Evolutionary conservation across 2,888 invertebrate genomes (phyloP).

Genomic region (Ptychoptera albimana): DNA sequence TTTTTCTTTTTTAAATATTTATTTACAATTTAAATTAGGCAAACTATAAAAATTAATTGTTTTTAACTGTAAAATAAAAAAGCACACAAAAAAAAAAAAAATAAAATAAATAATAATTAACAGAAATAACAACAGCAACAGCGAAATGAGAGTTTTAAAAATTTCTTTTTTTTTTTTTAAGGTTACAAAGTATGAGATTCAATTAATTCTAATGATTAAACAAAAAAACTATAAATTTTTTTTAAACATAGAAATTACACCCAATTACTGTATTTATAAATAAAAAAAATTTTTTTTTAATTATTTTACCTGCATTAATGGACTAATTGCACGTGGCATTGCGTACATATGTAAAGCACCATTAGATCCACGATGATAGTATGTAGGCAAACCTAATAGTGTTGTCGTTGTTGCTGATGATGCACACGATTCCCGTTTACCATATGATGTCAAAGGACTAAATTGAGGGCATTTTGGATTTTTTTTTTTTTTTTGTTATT

Average conservation of each 20-base stretch:
- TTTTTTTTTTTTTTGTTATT: not conserved
- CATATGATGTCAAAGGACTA: constrained; percentile 50
- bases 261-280: too few species aligned
- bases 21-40: not conserved
- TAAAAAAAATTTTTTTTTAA: not conserved
- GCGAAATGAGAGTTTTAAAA: too few species aligned
- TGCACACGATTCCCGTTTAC: constrained; percentile 62
- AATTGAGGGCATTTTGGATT: constrained; percentile 27
- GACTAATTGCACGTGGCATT: constrained; percentile 26
- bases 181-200: too few species aligned
- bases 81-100: constrained; percentile 7
- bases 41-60: not conserved
- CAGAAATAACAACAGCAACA: not conserved
- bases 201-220: too few species aligned
- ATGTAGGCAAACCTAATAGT: constrained; percentile 35
- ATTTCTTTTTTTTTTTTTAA: too few species aligned
- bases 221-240: too few species aligned
- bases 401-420: constrained; percentile 70
- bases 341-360: constrained; percentile 26
- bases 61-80: constrained; percentile 5
- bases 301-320: constrained; percentile 26
- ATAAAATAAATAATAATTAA: constrained; percentile 1
- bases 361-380: constrained; percentile 26
- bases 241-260: too few species aligned
- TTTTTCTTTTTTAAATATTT: too few species aligned